Evolutionary conservation across 2,797 vertebrate genomes (phyloP).

Genomic region (Prunella strophiata): DNA sequence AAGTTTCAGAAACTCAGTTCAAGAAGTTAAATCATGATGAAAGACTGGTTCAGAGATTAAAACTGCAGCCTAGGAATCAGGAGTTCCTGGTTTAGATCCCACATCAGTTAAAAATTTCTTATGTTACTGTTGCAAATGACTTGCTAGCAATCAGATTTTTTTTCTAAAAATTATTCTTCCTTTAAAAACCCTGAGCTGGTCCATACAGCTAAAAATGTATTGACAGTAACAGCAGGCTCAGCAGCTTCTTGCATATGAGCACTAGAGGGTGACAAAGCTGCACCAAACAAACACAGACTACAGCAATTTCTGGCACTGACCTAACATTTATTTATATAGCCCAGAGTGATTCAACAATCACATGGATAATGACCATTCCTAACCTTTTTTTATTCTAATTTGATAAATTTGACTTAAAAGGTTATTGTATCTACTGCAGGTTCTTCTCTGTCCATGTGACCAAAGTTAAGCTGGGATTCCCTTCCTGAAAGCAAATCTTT

Average conservation of each 20-base stretch:
- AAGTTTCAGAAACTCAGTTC: neutral
- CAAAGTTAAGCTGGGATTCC: neutral
- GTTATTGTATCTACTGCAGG: neutral
- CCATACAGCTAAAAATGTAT: neutral
- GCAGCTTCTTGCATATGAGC: neutral
- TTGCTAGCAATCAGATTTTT: neutral
- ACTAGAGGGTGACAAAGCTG: slow-evolving; percentile 35
- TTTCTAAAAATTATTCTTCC: neutral
- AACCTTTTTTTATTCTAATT: neutral
- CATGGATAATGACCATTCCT: neutral
- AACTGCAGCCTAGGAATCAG: neutral
- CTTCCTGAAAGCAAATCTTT: neutral
- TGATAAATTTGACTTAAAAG: neutral
- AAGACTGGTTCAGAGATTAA: neutral
- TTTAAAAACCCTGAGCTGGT: neutral
- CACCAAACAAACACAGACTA: neutral
- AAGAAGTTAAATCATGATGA: neutral
- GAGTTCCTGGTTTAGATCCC: neutral
- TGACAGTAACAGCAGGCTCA: neutral
- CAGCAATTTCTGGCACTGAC: neutral
- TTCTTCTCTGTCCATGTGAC: neutral
- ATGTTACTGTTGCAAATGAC: neutral
- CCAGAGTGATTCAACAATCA: neutral
- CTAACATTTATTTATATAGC: neutral
- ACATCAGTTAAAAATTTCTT: neutral